These are phyloP conservation scores for Dryoscopus gambensis DNA, from an alignment of 2,113 vertebrate genomes.

Conservation along the genomic window DNA sequence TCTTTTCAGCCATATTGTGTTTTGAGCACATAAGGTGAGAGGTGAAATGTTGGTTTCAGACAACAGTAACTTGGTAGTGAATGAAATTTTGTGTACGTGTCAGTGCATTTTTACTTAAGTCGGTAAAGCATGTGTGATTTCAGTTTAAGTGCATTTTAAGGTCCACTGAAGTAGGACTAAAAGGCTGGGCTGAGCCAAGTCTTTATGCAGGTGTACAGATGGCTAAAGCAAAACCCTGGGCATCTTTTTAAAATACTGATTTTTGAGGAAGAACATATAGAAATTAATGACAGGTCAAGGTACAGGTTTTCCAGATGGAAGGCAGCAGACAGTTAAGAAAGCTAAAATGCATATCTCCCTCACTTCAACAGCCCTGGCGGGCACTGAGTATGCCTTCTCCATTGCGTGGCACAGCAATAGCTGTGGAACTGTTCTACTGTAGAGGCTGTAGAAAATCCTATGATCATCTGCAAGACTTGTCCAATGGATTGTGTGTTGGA, in stretches of 20 bases:
- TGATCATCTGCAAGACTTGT: not conserved
- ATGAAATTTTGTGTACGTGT: not conserved
- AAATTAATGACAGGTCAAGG: not conserved
- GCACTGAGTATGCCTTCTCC: not conserved
- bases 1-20: not conserved
- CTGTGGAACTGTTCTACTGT: not conserved
- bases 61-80: not conserved
- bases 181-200: not conserved
- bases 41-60: not conserved
- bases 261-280: not conserved
- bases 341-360: not conserved
- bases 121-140: not conserved
- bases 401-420: fast-evolving
- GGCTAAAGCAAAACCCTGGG: not conserved
- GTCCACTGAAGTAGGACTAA: not conserved
- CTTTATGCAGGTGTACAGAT: not conserved
- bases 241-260: not conserved
- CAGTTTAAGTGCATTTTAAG: not conserved
- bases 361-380: not conserved
- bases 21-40: not conserved
- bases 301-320: not conserved
- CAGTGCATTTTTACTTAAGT: not conserved
- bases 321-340: not conserved
- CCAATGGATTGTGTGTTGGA: not conserved
- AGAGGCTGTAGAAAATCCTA: not conserved